These are phyloP conservation scores for Procambarus virginalis DNA, from an alignment of 1,140 invertebrate genomes.

Conservation along the genomic window DNA sequence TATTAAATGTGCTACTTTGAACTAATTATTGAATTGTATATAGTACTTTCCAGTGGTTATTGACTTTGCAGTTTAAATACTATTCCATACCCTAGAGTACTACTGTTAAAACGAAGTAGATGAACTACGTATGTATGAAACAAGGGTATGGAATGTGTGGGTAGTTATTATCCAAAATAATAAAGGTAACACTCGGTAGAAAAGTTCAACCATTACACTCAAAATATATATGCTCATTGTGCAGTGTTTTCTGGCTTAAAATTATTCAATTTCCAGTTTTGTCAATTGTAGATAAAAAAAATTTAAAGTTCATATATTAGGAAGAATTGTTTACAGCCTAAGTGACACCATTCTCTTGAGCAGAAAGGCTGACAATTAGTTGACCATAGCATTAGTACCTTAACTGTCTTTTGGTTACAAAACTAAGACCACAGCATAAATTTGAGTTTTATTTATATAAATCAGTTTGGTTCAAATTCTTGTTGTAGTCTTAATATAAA, in stretches of 20 bases:
- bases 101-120: background rate
- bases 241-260: background rate
- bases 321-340: background rate
- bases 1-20: background rate
- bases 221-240: background rate
- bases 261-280: background rate
- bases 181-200: background rate
- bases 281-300: too few species aligned
- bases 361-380: background rate
- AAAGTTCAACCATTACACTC: background rate
- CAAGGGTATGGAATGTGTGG: constrained; percentile 32
- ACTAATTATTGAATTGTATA: background rate
- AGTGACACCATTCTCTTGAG: background rate
- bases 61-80: background rate
- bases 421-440: constrained; percentile 20
- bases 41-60: background rate
- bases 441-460: constrained; percentile 39
- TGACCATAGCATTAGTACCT: background rate
- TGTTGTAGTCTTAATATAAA: constrained; percentile 20
- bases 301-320: background rate
- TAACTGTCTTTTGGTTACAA: background rate
- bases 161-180: background rate
- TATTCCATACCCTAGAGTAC: constrained; percentile 12
- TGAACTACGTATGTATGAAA: background rate
- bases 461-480: constrained; percentile 43